A percentile compares a stretch with the other conserved stretches of the same genome.
Evolutionary conservation across 2,113 vertebrate genomes (phyloP).

Genomic region (Ptychochromis oligacanthus): DNA sequence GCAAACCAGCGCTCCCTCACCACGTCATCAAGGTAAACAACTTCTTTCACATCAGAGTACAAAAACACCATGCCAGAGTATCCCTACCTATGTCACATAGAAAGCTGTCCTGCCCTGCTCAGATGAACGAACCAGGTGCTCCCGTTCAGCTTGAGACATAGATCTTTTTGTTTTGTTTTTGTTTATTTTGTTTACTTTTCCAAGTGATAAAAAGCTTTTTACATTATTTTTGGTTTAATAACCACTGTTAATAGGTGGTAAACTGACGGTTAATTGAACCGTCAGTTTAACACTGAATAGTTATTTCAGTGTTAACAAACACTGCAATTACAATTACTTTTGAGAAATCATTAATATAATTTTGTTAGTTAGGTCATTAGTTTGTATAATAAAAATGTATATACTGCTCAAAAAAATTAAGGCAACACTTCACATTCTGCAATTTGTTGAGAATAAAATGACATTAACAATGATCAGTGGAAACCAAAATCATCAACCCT

Average conservation of each 20-base stretch:
- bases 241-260: not conserved
- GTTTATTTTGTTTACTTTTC: not conserved
- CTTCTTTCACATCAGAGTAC: not conserved
- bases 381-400: not conserved
- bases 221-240: not conserved
- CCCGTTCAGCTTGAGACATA: not conserved
- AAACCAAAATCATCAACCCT: not conserved
- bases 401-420: too few relatives aligned
- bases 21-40: conserved; percentile 14
- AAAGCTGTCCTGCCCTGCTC: not conserved
- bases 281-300: not conserved
- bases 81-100: not conserved
- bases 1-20: not conserved
- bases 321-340: too few relatives aligned
- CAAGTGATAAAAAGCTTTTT: not conserved
- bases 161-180: not conserved
- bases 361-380: not conserved
- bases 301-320: not conserved
- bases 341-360: not conserved
- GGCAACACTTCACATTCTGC: too few relatives aligned
- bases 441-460: too few relatives aligned
- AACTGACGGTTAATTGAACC: not conserved
- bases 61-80: not conserved
- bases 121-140: not conserved
- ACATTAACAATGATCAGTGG: too few relatives aligned